Conservation (phyloP, 2,888 invertebrate genomes). For the Troglohyphantes excavatus region DNA sequence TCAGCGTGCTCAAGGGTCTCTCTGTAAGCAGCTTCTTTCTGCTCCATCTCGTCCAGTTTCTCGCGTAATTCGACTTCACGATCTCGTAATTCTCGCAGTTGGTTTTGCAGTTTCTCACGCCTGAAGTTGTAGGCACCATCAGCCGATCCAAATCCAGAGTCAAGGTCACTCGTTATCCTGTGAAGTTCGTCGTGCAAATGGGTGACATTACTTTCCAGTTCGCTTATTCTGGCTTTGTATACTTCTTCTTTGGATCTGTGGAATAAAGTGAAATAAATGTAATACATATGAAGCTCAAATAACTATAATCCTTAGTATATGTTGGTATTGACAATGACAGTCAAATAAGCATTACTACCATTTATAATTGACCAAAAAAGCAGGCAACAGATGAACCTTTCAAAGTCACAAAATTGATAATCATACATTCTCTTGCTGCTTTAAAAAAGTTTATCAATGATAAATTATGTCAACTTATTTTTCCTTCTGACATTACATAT, state of each 20-base stretch:
- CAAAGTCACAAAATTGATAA: too few species aligned
- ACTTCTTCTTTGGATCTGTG: conserved; percentile 68
- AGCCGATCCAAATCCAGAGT: conserved; percentile 51
- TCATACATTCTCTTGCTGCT: too few species aligned
- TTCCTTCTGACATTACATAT: too few species aligned
- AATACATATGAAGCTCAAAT: too few species aligned
- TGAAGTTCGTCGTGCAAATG: conserved; percentile 74
- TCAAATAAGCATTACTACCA: not conserved
- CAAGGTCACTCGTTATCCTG: conserved; percentile 47
- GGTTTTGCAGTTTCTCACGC: conserved; percentile 53
- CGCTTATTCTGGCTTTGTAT: conserved; percentile 74
- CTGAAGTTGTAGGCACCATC: conserved; percentile 48
- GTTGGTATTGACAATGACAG: not conserved
- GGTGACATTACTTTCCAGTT: conserved; percentile 72
- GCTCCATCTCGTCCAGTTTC: conserved; percentile 77
- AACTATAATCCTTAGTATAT: too few species aligned
- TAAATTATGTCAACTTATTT: too few species aligned
- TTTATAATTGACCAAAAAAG: too few species aligned
- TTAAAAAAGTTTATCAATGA: too few species aligned
- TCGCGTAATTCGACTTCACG: conserved; percentile 82
- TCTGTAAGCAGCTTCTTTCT: conserved; percentile 79
- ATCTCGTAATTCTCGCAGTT: conserved; percentile 55
- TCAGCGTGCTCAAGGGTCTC: conserved; percentile 80
- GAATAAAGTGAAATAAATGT: not conserved
- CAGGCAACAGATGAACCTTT: too few species aligned